Conservation (phyloP, 2,113 vertebrate species). For the Alectura lathami region DNA sequence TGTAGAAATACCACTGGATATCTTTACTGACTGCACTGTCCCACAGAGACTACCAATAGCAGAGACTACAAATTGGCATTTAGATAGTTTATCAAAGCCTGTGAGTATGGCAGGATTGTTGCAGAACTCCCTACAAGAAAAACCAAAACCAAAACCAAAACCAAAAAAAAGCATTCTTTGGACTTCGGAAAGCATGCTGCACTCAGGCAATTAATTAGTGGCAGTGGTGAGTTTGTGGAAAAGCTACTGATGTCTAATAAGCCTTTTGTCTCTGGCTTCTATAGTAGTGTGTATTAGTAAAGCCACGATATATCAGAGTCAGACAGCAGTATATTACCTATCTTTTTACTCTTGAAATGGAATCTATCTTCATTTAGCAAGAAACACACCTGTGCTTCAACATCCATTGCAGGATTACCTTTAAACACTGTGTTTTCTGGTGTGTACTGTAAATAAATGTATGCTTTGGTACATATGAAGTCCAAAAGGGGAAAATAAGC, state of each 20-base stretch:
- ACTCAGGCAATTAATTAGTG: not conserved
- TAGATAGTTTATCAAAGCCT: not conserved
- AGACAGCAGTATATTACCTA: not conserved
- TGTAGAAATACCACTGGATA: not conserved
- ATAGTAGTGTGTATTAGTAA: not conserved
- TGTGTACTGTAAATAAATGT: not conserved
- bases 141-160: too few species aligned
- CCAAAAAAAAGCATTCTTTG: not conserved
- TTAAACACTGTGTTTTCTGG: not conserved
- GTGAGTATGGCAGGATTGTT: not conserved
- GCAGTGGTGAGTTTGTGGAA: not conserved
- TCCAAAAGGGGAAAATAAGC: not conserved
- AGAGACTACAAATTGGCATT: not conserved
- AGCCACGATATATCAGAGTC: rapidly evolving
- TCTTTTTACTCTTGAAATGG: not conserved
- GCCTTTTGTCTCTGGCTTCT: not conserved
- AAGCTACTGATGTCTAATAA: not conserved
- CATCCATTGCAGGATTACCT: not conserved
- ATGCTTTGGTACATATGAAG: not conserved
- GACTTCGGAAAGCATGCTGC: not conserved
- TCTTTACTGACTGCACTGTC: not conserved
- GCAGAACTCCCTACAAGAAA: not conserved
- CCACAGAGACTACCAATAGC: not conserved
- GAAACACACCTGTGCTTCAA: not conserved
- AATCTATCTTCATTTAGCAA: not conserved